These are phyloP conservation scores for Lontra canadensis DNA, from an alignment of 2,113 vertebrate species.

Conservation along the genomic window DNA sequence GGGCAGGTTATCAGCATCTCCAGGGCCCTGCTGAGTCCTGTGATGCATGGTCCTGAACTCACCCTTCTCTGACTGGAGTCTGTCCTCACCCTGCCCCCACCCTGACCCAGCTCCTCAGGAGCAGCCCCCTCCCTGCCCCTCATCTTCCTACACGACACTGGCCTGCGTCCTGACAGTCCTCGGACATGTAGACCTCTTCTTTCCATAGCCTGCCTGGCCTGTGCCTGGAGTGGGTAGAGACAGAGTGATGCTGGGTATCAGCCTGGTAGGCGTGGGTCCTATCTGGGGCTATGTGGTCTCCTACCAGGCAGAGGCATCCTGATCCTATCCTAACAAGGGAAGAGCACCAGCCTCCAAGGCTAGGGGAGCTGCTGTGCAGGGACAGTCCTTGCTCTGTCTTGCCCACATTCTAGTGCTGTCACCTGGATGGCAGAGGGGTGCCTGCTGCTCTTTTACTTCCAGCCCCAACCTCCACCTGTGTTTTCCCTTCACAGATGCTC, in stretches of 20 bases:
- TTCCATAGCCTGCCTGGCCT: rapidly evolving
- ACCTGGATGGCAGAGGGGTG: neutral
- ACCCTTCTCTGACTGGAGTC: neutral
- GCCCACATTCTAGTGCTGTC: neutral
- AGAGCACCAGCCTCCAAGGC: neutral
- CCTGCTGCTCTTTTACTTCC: neutral
- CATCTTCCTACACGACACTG: neutral
- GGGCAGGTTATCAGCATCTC: no score
- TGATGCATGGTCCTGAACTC: neutral
- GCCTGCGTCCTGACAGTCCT: neutral
- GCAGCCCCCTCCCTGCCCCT: rapidly evolving
- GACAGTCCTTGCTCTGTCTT: neutral
- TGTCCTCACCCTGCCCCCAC: rapidly evolving
- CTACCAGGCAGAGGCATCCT: neutral
- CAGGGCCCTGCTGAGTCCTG: neutral
- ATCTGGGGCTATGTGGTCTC: rapidly evolving
- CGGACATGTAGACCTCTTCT: neutral
- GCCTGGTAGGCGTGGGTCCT: neutral
- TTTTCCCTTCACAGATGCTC: neutral
- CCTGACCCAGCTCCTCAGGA: neutral
- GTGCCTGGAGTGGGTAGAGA: neutral
- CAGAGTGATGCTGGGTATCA: neutral
- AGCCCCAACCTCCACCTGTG: neutral
- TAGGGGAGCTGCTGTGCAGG: neutral
- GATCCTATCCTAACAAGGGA: neutral